A percentile compares a stretch with the other conserved stretches of the same genome.
phyloP scores from a whole-genome alignment of 2,797 vertebrate species.

The Pristis pectinata region DNA sequence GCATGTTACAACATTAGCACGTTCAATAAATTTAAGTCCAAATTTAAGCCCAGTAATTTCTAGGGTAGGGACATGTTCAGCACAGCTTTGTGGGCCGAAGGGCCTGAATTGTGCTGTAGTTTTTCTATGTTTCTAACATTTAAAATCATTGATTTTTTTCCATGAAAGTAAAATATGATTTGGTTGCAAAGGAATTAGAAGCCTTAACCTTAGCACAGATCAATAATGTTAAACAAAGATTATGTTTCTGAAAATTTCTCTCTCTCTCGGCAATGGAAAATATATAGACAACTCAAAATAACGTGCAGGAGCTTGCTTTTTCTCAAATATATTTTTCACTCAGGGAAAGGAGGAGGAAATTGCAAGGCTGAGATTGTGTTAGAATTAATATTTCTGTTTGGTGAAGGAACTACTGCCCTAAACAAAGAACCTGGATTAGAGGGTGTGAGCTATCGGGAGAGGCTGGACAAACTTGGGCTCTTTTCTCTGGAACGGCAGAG shows the following conservation, averaged over 20 bases:
- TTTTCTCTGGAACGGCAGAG: no score
- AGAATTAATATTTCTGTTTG: neutral
- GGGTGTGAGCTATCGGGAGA: no score
- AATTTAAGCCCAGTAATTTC: no score
- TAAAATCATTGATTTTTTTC: neutral
- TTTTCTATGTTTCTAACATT: neutral
- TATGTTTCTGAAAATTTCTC: neutral
- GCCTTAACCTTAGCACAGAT: neutral
- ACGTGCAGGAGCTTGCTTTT: neutral
- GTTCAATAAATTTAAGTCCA: no score
- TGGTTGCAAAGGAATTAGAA: neutral
- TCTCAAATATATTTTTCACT: neutral
- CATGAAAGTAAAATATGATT: neutral
- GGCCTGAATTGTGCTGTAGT: no score
- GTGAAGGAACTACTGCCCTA: neutral
- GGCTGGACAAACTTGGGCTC: no score
- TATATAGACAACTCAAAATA: neutral
- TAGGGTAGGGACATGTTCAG: no score
- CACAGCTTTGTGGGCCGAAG: no score
- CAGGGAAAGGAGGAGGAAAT: neutral
- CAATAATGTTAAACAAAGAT: neutral
- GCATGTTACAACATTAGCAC: no score
- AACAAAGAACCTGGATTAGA: neutral
- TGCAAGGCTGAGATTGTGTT: neutral
- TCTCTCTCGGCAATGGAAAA: neutral